A percentile compares a stretch with the other conserved stretches of the same genome.
phyloP scores from a whole-genome alignment of 2,888 invertebrate species.

The Chouioia cunea region DNA sequence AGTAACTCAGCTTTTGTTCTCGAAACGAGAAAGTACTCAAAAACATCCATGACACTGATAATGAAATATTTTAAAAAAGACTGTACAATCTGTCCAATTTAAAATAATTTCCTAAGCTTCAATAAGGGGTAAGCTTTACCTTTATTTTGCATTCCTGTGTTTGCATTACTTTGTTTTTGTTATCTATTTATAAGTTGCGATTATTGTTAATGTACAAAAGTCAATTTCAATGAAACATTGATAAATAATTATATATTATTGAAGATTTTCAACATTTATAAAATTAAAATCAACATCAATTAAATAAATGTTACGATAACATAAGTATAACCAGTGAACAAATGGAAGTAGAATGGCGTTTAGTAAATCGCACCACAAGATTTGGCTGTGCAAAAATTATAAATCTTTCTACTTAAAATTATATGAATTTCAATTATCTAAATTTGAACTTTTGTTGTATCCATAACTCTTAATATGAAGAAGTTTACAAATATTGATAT shows the following conservation, averaged over 20 bases:
- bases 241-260: neutral
- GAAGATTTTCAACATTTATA: constrained; percentile 14
- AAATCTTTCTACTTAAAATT: constrained; percentile 42
- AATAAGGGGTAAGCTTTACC: constrained; percentile 10
- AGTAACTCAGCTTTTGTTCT: constrained; percentile 1
- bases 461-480: too few species aligned
- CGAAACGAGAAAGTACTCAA: constrained; percentile 11
- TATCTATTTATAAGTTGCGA: constrained; percentile 17
- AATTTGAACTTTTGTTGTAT: neutral
- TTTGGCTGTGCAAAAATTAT: constrained; percentile 22
- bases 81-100: constrained; percentile 66
- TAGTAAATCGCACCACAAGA: too few species aligned
- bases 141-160: constrained; percentile 24
- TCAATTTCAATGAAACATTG: constrained; percentile 40
- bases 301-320: constrained; percentile 26
- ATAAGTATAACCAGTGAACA: constrained; percentile 31
- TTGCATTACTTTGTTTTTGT: constrained; percentile 18
- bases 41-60: constrained; percentile 26
- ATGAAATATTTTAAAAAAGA: constrained; percentile 56
- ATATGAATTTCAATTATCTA: constrained; percentile 23
- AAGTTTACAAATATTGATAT: too few species aligned
- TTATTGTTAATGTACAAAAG: constrained; percentile 25
- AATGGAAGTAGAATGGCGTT: neutral
- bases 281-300: constrained; percentile 14
- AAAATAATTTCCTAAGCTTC: constrained; percentile 47